Evolutionary conservation across 1,140 invertebrate species (phyloP), one percentile per base, ranked within the genome.

Genomic region (Drosophila ohnishii): DNA sequence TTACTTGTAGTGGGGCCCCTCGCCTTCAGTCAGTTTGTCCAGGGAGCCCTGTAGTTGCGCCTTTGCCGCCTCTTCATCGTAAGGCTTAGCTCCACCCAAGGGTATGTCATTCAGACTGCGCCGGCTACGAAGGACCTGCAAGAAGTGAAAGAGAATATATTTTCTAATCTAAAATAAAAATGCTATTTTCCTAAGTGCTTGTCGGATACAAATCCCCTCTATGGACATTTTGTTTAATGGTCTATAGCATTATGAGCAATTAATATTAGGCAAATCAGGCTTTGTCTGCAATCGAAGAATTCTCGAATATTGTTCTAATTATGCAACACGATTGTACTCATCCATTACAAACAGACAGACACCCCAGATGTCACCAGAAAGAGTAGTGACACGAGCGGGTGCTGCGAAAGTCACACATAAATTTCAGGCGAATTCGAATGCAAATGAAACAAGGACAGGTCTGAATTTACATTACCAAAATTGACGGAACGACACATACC

Each of bases 1-100:
- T 42, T 65, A 91, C 90, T 63, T 84, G 74, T 90, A 91, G 35
- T 83, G 75, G 1, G 90, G 90, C 34, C 90, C 90, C 25, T 91
- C 87, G 44, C 90, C 90, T 7, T 61, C 71, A n/a, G 84, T 78
- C 0, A 91, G 55, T 64, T 91, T 91, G 45, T 83, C 60, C 25
- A 91, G 74, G 8, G 90, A 83, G 11, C 13, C 25, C 48, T 86
- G 72, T 11, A 91, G 50, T 22, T 81, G 72, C 7, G 61, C 61
- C 61, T 89, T 72, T 0, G 90, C 90, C 58, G 90, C 67, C 28
- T 90, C 69, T 25, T 69, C 78, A 22, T 80, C 69, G n/a, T 80
- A 80, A 10, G 70, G 59, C 19, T 71, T 76, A 10, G 19, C 22
- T 13, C 48, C 66, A 14, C 89, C 90, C 10, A 75, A 1, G 8